These are phyloP conservation scores for Oscheius sp. DNA, from an alignment of 2,888 invertebrate species.

Conservation along the genomic window DNA sequence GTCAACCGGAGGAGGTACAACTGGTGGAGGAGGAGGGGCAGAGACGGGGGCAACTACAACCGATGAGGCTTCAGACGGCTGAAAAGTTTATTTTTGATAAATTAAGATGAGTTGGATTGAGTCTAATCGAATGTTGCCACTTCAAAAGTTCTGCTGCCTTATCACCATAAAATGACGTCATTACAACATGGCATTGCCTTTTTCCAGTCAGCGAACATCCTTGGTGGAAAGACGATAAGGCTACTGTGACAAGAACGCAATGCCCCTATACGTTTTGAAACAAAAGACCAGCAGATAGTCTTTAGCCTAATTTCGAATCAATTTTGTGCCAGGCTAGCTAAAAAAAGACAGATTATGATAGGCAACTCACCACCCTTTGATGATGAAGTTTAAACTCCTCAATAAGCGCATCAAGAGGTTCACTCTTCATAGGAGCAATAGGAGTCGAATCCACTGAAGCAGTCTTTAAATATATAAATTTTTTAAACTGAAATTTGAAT, in stretches of 20 bases:
- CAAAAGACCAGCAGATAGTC: slow-evolving; percentile 8
- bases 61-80: slow-evolving; percentile 20
- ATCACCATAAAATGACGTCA: slow-evolving; percentile 12
- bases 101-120: neutral
- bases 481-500: neutral
- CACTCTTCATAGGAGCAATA: slow-evolving; percentile 34
- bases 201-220: slow-evolving; percentile 18
- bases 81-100: neutral
- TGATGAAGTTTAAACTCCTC: slow-evolving; percentile 43
- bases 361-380: slow-evolving; percentile 27
- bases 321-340: neutral
- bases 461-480: neutral
- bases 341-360: neutral
- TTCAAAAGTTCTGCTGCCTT: neutral
- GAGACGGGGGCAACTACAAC: neutral
- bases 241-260: slow-evolving; percentile 16
- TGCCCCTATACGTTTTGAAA: neutral
- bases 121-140: slow-evolving; percentile 21
- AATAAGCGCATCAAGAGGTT: slow-evolving; percentile 41
- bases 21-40: slow-evolving; percentile 4
- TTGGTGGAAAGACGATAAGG: slow-evolving; percentile 5
- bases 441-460: slow-evolving; percentile 34
- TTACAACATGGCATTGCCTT: slow-evolving; percentile 23
- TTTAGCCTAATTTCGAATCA: neutral
- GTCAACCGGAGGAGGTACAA: slow-evolving; percentile 12